A percentile compares a stretch with the other conserved stretches of the same genome.
phyloP scores from a whole-genome alignment of 2,888 invertebrate genomes.

The Tipula lateralis region DNA sequence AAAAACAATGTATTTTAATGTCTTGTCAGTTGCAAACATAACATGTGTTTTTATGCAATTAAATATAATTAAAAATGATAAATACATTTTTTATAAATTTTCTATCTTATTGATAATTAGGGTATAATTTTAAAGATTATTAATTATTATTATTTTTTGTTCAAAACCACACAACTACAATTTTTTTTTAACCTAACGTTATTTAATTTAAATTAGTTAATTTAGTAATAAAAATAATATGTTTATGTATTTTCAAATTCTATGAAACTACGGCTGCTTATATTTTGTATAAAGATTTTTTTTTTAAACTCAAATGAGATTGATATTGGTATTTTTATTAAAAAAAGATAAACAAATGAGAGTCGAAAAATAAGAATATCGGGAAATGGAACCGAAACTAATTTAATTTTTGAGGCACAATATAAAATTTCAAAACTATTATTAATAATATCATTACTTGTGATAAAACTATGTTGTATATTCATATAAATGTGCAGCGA shows the following conservation, averaged over 20 bases:
- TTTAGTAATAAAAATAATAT: not conserved
- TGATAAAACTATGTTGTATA: not conserved
- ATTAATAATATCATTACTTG: not conserved
- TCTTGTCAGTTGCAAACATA: constrained; percentile 1
- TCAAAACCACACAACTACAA: constrained; percentile 28
- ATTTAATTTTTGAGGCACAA: not conserved
- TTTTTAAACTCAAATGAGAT: not conserved
- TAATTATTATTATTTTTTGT: not conserved
- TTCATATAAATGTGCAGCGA: not conserved
- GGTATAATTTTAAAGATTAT: constrained; percentile 11
- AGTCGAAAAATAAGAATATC: not conserved
- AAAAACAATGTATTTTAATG: not conserved
- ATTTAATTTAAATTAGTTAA: not conserved
- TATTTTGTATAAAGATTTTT: not conserved
- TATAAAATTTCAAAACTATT: not conserved
- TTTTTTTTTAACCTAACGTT: constrained; percentile 20
- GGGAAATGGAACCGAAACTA: not conserved
- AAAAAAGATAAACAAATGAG: no score
- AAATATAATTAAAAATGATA: not conserved
- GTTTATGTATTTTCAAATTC: not conserved
- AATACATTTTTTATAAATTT: not conserved
- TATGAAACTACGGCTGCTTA: not conserved
- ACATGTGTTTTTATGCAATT: not conserved
- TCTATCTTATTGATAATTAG: not conserved
- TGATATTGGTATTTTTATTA: not conserved